Evolutionary conservation across 2,888 invertebrate genomes (phyloP), one percentile per base, ranked within the genome.

Genomic region (Brachypterus glaber): DNA sequence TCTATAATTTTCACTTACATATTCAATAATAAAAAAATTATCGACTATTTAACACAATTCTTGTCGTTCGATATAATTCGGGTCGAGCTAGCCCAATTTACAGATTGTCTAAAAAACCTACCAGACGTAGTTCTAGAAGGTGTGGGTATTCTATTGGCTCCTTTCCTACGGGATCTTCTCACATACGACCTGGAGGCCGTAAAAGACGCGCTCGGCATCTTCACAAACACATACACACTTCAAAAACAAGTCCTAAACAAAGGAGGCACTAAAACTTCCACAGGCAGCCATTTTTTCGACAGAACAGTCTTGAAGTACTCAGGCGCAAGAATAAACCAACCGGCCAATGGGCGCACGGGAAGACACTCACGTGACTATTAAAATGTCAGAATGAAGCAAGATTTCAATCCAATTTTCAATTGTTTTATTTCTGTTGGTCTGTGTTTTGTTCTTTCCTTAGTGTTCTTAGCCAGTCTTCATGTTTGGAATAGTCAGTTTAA

Each of bases 181-280:
- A 86, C 83, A 74, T 86, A 88, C 72, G 86, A 85, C 76, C 88
- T 82, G 70, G 87, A 85, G 71, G 88, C 86, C 67, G 87, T 86
- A 72, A 89, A 88, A 69, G 89, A 89, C 74, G 89, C 89, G 78
- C 89, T 89, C 77, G 89, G 90, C 90, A 90, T 87, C 73, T 79
- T 84, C 70, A 69, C 69, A 70, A 51, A 49, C 56, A 52, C 57
- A 51, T 55, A 54, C 55, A 53, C 56, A 59, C 59, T 51, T 52
- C 51, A 52, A 55, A 57, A 38, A 68, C 66, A 67, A 68, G 69
- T 68, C 63, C 77, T 79, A 82, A 81, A 82, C 82, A 82, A 82
- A 82, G 82, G 77, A 82, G 76, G 78, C 77, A 79, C 76, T 76
- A 76, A 76, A 77, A 79, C 77, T 75, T 75, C 73, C 73, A 76